Percentiles rank a stretch among this genome's conserved stretches.
Evolutionary conservation across 2,113 vertebrate genomes (phyloP).

Genomic region (Tychaedon coryphoeus): DNA sequence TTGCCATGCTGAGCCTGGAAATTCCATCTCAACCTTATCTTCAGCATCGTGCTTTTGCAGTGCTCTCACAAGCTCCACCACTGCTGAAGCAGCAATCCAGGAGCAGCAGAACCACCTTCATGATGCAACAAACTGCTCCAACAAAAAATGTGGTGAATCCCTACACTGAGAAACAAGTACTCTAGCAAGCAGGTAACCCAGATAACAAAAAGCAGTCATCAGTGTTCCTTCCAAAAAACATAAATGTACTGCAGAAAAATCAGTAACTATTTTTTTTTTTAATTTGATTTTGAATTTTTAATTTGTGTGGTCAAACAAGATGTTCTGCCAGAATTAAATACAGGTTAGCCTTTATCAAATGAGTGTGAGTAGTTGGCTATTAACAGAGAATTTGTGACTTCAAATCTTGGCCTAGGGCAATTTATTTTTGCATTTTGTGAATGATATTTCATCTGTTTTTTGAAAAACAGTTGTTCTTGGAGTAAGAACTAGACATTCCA

Average conservation of each 20-base stretch:
- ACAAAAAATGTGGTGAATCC: background rate
- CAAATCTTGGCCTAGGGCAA: background rate
- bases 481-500: background rate
- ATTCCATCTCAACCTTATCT: slow-evolving; percentile 51
- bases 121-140: background rate
- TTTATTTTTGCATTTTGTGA: background rate
- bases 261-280: background rate
- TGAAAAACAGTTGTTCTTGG: background rate
- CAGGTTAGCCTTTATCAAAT: slow-evolving; percentile 30
- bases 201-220: background rate
- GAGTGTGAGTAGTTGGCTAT: background rate
- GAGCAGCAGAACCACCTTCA: background rate
- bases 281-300: background rate
- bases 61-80: background rate
- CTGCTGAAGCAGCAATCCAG: slow-evolving; percentile 15
- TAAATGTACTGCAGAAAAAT: background rate
- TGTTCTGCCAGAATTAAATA: slow-evolving; percentile 58
- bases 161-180: background rate
- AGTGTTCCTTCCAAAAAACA: background rate
- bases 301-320: slow-evolving; percentile 42
- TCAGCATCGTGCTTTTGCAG: slow-evolving; percentile 21
- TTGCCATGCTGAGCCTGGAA: slow-evolving; percentile 36
- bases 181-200: background rate
- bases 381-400: background rate
- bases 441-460: background rate